A percentile compares a stretch with the other conserved stretches of the same genome.
Conservation (phyloP, 2,113 vertebrate species). For the Chlamydotis undulata region DNA sequence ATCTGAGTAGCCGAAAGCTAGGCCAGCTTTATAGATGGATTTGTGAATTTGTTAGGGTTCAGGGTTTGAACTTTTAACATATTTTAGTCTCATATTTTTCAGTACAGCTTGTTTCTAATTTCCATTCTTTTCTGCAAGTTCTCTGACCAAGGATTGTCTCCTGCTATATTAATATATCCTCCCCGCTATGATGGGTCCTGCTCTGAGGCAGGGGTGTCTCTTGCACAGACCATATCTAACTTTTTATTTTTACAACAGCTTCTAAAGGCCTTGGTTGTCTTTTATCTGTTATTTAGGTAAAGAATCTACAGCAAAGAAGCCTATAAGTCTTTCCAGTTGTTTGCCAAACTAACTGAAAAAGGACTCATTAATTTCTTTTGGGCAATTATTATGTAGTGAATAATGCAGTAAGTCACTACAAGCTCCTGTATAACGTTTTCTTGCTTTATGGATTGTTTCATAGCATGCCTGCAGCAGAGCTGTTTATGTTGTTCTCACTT, state of each 20-base stretch:
- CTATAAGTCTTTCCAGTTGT: conserved; percentile 26
- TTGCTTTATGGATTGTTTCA: conserved; percentile 56
- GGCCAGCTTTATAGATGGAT: neutral
- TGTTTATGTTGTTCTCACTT: conserved; percentile 54
- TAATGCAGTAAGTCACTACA: conserved; percentile 47
- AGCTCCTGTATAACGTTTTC: conserved; percentile 1
- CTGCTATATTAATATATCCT: neutral
- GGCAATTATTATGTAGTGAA: conserved; percentile 29
- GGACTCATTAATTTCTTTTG: conserved; percentile 48
- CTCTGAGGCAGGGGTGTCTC: neutral
- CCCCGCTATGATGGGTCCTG: neutral
- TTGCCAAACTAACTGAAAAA: conserved; percentile 49
- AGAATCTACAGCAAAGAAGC: conserved; percentile 2
- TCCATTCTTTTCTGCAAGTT: neutral
- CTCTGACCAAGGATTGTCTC: neutral
- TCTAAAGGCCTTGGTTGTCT: neutral
- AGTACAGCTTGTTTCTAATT: neutral
- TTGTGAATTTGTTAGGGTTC: neutral
- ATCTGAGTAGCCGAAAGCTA: neutral
- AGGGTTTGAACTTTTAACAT: neutral
- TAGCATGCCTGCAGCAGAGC: conserved; percentile 54
- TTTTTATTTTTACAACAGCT: neutral
- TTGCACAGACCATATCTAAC: neutral
- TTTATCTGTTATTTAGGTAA: conserved; percentile 3
- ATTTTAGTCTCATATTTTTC: neutral